These are phyloP conservation scores for Rhinoptilus africanus DNA, from an alignment of 2,113 vertebrate species.

Conservation along the genomic window DNA sequence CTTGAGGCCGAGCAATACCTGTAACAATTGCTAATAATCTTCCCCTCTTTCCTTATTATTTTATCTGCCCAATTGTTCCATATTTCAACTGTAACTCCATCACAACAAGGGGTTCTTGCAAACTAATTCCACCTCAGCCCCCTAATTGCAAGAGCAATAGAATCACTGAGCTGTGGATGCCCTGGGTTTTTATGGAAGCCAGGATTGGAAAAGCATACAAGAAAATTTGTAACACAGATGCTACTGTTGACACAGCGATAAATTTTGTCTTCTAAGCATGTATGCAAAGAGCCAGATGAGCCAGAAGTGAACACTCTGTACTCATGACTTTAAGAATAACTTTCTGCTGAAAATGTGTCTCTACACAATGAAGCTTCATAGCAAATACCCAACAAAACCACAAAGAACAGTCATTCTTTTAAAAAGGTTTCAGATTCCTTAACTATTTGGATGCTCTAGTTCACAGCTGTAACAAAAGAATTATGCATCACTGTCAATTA, in stretches of 20 bases:
- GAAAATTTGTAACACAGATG: background rate
- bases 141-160: background rate
- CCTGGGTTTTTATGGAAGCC: background rate
- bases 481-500: background rate
- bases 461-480: background rate
- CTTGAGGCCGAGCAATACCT: background rate
- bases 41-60: background rate
- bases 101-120: background rate
- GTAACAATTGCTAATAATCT: background rate
- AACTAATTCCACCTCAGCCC: background rate
- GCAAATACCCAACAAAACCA: background rate
- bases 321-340: background rate
- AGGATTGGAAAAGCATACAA: background rate
- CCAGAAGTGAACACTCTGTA: background rate
- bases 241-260: background rate
- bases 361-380: background rate
- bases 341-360: background rate
- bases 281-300: background rate
- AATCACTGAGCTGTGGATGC: background rate
- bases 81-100: background rate
- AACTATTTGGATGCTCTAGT: background rate
- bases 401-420: background rate
- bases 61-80: background rate
- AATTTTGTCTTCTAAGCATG: background rate
- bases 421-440: background rate